phyloP scores from a whole-genome alignment of 2,113 vertebrate species.

The Amphilophus citrinellus region DNA sequence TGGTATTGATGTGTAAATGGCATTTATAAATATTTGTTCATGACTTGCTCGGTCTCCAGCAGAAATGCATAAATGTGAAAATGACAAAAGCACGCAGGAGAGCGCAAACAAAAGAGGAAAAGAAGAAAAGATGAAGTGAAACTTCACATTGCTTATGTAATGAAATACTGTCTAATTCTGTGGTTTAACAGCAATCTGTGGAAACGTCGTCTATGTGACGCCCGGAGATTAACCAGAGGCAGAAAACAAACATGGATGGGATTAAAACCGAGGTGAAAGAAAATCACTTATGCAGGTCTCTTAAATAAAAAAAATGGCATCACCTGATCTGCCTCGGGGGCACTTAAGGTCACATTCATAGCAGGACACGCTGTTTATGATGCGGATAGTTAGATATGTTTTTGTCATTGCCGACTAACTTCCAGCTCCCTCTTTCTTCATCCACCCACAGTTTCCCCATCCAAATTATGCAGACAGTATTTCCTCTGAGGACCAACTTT shows the following conservation, averaged over 20 bases:
- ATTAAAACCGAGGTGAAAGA: neutral
- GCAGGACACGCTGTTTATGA: conserved; percentile 20
- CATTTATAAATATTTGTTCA: neutral
- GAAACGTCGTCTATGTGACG: neutral
- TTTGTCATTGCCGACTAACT: conserved; percentile 57
- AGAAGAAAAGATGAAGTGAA: conserved; percentile 25
- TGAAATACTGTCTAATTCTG: neutral
- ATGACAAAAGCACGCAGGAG: neutral
- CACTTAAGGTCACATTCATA: conserved; percentile 19
- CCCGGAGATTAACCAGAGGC: neutral
- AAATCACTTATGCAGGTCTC: neutral
- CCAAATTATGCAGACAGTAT: conserved; percentile 71
- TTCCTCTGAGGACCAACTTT: conserved; percentile 41
- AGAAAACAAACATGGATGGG: neutral
- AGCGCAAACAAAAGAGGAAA: neutral
- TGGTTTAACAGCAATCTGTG: neutral
- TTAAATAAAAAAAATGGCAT: neutral
- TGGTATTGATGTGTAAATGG: neutral
- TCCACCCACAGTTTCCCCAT: conserved; percentile 39
- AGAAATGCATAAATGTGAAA: neutral
- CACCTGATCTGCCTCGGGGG: neutral
- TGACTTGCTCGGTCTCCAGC: neutral
- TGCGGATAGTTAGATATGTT: conserved; percentile 46
- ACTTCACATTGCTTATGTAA: neutral
- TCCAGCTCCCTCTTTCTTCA: neutral